These are phyloP conservation scores for Tautogolabrus adspersus DNA, from an alignment of 2,113 vertebrate species.

Conservation along the genomic window DNA sequence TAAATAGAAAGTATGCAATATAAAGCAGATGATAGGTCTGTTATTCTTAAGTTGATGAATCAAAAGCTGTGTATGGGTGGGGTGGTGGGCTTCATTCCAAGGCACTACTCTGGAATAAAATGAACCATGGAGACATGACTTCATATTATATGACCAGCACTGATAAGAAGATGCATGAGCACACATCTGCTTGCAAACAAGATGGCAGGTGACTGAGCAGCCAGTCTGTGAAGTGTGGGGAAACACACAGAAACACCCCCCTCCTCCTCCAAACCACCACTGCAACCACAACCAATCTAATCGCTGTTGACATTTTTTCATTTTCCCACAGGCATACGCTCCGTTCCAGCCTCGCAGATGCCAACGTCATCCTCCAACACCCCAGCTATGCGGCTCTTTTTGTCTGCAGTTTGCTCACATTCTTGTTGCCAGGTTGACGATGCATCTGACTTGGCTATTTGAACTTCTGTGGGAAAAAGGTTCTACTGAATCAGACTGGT, in stretches of 20 bases:
- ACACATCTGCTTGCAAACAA: conserved; percentile 26
- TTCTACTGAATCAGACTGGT: conserved; percentile 2
- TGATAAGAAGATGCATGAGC: conserved; percentile 22
- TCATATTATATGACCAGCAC: conserved; percentile 3
- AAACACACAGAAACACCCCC: conserved; percentile 10
- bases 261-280: conserved; percentile 7
- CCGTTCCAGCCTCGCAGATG: conserved; percentile 34
- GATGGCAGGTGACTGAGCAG: conserved; percentile 41
- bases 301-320: conserved; percentile 59
- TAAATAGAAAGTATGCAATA: no score
- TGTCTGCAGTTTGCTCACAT: conserved; percentile 44
- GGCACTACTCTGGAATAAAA: neutral
- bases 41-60: no score
- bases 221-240: conserved; percentile 35
- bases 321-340: conserved; percentile 29
- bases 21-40: no score
- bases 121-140: conserved; percentile 11
- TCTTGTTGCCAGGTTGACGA: conserved; percentile 38
- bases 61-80: neutral
- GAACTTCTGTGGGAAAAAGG: neutral
- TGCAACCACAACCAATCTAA: conserved; percentile 3
- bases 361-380: conserved; percentile 24
- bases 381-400: neutral
- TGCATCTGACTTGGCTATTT: conserved; percentile 23
- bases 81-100: neutral